Evolutionary conservation across 23 tunicate species (phyloP), one percentile per base, ranked within the genome.

Genomic region (Ascidia mentula): DNA sequence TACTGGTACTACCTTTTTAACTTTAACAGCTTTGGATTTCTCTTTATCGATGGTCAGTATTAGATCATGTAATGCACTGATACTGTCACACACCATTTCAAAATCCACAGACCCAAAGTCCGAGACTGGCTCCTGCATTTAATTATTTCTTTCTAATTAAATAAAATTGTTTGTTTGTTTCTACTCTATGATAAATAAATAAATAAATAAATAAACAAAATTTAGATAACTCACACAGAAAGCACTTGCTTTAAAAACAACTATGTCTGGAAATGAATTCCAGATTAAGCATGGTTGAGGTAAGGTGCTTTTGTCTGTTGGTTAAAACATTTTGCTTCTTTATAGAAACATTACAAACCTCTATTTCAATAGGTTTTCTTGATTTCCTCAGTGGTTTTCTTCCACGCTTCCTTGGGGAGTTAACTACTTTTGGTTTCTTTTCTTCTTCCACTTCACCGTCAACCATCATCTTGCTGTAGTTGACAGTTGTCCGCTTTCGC

Each of bases 31-130:
- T 26, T 77, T 45, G 12, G 85, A 35, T 31, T 84, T 69, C 74
- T 89, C 85, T 7, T 60, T 71, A 72, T 89, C 95, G 33, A 85
- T 34, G 13, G 72, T 38, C 30, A 65, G 30, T 26, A 89, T 79
- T 3, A 89, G 74, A 0, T 31, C 38, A 12, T 73, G 76, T 26
- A 89, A 46, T 8, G 88, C 77, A 18, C 79, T 84, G 34, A 89
- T 72, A 46, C 75, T 84, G 35, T 89, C 95, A 60, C 95, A 89
- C 18, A 89, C 80, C 88, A 84, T 69, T 61, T 89, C 95, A 61
- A 89, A 89, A 40, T 89, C 88, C 6, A 89, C 59, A 15, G 77
- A 74, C 22, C 95, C 95, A 78, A 77, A 84, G 34, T 72, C 80
- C 33, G 37, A 76, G 6, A 60, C 83, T 12, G 87, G 65, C 24